phyloP scores from a whole-genome alignment of 2,113 vertebrate genomes.

The Aythya baeri region DNA sequence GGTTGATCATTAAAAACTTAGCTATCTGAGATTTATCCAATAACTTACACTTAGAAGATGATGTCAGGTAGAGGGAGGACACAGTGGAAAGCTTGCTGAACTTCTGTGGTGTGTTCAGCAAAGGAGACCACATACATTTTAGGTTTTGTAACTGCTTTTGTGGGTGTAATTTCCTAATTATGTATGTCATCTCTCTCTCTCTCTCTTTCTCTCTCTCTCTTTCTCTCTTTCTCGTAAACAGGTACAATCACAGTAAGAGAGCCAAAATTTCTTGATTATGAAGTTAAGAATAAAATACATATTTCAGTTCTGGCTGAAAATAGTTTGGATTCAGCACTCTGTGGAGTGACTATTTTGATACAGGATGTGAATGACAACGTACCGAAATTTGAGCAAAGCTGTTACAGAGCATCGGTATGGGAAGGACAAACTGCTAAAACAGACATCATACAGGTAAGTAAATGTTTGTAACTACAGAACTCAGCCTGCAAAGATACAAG shows the following conservation, averaged over 20 bases:
- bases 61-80: background rate
- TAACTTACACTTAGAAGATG: background rate
- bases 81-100: background rate
- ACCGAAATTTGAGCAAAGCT: slow-evolving; percentile 82
- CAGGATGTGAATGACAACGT: slow-evolving; percentile 88
- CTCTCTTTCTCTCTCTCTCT: too few species aligned
- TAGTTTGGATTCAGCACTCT: slow-evolving; percentile 73
- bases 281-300: slow-evolving; percentile 75
- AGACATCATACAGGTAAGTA: slow-evolving; percentile 85
- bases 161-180: background rate
- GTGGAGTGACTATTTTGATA: slow-evolving; percentile 81
- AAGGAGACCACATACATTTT: background rate
- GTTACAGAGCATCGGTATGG: slow-evolving; percentile 83
- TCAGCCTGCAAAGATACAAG: too few species aligned
- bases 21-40: background rate
- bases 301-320: slow-evolving; percentile 85
- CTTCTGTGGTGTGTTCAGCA: background rate
- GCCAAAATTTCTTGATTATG: slow-evolving; percentile 85
- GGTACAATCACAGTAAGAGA: slow-evolving; percentile 86
- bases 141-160: background rate
- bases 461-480: too few species aligned
- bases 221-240: slow-evolving; percentile 38
- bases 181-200: background rate
- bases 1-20: background rate
- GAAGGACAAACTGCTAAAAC: slow-evolving; percentile 83